Conservation (phyloP, 2,113 vertebrate genomes). For the Malurus elegans region DNA sequence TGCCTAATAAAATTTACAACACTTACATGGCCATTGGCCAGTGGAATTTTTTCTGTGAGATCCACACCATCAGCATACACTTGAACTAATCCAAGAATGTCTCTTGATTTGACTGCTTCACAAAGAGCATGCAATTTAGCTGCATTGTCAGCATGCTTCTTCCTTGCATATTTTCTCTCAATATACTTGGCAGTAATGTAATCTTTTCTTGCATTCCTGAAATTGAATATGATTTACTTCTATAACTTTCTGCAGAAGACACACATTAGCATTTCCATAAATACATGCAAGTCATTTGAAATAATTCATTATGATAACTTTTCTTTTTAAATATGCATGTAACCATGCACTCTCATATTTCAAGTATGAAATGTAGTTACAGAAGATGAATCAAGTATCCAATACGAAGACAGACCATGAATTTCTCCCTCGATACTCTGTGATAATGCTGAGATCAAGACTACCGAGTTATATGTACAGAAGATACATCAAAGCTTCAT, state of each 20-base stretch:
- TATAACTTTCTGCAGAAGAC: background rate
- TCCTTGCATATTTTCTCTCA: conserved; percentile 84
- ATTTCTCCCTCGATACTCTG: background rate
- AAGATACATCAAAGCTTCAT: background rate
- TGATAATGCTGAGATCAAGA: background rate
- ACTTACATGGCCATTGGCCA: conserved; percentile 91
- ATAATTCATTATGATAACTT: background rate
- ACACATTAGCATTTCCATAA: background rate
- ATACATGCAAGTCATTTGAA: background rate
- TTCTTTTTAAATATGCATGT: background rate
- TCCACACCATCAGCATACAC: conserved; percentile 91
- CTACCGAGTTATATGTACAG: background rate
- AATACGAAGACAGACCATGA: accelerated
- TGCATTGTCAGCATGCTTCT: conserved; percentile 69
- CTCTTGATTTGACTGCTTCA: conserved; percentile 84
- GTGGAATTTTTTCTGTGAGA: conserved; percentile 84
- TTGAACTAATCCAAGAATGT: conserved; percentile 89
- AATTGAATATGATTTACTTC: background rate
- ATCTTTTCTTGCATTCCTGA: conserved; percentile 92
- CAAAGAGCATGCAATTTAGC: conserved; percentile 82
- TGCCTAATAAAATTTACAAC: background rate
- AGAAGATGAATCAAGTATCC: background rate
- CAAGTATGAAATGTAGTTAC: background rate
- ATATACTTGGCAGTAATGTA: conserved; percentile 96
- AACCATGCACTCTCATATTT: background rate